Base-by-base conservation (phyloP, 2,113 vertebrate genomes). In the Bagarius yarrelli region DNA sequence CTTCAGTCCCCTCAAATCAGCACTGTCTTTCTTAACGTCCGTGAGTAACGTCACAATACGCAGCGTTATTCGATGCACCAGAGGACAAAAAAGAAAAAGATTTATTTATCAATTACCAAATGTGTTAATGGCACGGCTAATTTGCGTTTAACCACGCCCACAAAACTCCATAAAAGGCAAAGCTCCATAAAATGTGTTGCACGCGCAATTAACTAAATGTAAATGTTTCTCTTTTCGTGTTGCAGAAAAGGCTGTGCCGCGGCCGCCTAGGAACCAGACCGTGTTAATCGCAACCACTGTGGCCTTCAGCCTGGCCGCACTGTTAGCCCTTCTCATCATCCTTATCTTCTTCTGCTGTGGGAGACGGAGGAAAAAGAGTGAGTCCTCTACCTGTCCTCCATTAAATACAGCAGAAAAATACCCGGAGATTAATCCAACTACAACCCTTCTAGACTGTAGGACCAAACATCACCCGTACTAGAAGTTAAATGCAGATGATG, bases 11-110 rank as follows among this genome's bases (percentile, higher is more conserved):
- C 91, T 23, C 80, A 83, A 30, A 90, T 88, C 25, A 88, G 88
- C 57, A 90, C 87, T 0, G 84, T 95, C 72, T 91, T 90, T 84
- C 78, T 98, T 57, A 88, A 86, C 4, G 92, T 95, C 81, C 88
- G 90, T 80, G 44, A 91, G 92, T 81, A 27, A 14, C 3, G 5
- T 52, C 8, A 27, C 18, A 52, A 6, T 25, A 8, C n/a, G 6
- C 44, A 70, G 11, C n/a, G 8, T 70, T 27, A 70, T 44, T 16
- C 9, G 2, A 2, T 66, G 63, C 13, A 36, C 23, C 40, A n/a
- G 6, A 44, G 18, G 18, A 34, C 9, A 3, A 0, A 23, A 36
- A 30, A 67, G 40, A 40, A 8, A 13, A 14, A n/a, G 34, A 59
- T 2, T 25, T 40, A 40, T 40, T 40, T 40, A 40, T 40, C 9